Percentiles rank a stretch among this genome's conserved stretches.
Evolutionary conservation across 2,113 vertebrate genomes (phyloP).

Genomic region (Desmodus rotundus): DNA sequence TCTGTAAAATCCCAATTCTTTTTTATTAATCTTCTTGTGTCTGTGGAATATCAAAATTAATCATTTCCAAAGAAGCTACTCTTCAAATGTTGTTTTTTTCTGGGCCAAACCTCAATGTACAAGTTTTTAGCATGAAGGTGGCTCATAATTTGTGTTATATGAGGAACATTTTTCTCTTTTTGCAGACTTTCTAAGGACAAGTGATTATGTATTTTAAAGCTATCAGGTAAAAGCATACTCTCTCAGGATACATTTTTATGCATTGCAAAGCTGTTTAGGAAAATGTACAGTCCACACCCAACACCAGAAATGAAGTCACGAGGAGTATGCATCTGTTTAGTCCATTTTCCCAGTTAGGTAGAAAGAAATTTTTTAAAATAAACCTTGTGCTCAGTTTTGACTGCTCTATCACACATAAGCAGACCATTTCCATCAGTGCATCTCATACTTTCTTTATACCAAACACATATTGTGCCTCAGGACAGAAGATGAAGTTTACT

Average conservation of each 20-base stretch:
- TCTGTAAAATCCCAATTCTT: constrained; percentile 80
- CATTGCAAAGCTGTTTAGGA: neutral
- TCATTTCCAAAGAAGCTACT: constrained; percentile 81
- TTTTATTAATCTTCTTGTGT: constrained; percentile 83
- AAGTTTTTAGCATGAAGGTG: neutral
- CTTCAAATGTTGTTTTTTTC: constrained; percentile 65
- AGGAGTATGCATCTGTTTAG: neutral
- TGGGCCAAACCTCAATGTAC: constrained; percentile 51
- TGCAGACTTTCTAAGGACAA: neutral
- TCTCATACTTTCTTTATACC: neutral
- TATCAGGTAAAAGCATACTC: constrained; percentile 26
- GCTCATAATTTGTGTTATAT: constrained; percentile 40
- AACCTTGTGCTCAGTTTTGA: neutral
- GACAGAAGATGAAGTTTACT: neutral
- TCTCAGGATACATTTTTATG: neutral
- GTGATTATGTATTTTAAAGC: constrained; percentile 19
- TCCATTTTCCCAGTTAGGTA: neutral
- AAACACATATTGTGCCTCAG: neutral
- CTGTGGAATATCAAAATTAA: constrained; percentile 79
- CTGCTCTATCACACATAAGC: neutral
- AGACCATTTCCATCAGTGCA: neutral
- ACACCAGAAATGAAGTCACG: neutral
- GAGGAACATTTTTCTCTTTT: constrained; percentile 27
- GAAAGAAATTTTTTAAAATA: neutral
- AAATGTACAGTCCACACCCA: neutral